phyloP scores from a whole-genome alignment of 2,113 vertebrate species.

The Ptychochromis oligacanthus region DNA sequence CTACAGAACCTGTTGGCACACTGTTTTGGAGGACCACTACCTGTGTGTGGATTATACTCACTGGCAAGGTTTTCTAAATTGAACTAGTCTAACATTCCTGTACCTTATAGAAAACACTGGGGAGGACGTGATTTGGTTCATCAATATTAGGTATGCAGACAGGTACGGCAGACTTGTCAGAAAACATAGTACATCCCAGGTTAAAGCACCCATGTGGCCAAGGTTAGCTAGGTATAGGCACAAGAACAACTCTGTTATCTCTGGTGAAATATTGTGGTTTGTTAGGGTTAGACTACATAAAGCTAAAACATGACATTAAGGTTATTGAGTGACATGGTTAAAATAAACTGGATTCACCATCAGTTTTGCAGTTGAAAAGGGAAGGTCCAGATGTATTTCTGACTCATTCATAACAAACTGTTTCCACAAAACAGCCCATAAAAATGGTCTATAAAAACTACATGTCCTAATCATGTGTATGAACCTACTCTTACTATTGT shows the following conservation, averaged over 20 bases:
- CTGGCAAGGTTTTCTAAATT: background rate
- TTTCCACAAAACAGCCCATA: background rate
- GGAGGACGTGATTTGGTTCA: background rate
- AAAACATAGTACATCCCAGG: background rate
- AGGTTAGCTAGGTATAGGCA: background rate
- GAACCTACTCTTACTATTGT: background rate
- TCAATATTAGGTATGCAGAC: background rate
- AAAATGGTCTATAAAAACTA: background rate
- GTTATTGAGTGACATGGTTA: too few relatives aligned
- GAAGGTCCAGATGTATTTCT: background rate
- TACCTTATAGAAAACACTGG: background rate
- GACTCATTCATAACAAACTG: background rate
- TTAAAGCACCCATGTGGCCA: background rate
- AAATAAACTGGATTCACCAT: too few relatives aligned
- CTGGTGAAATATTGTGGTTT: background rate
- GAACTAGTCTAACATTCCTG: background rate
- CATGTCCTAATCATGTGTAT: background rate
- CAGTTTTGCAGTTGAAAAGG: background rate
- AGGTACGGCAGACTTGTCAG: background rate
- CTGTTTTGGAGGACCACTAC: background rate
- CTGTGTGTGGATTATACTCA: background rate
- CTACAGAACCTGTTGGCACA: background rate
- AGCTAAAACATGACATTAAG: too few relatives aligned
- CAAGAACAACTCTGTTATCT: background rate
- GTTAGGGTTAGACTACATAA: background rate